phyloP scores from a whole-genome alignment of 2,113 vertebrate genomes.

The Tricholaema leucomelas region DNA sequence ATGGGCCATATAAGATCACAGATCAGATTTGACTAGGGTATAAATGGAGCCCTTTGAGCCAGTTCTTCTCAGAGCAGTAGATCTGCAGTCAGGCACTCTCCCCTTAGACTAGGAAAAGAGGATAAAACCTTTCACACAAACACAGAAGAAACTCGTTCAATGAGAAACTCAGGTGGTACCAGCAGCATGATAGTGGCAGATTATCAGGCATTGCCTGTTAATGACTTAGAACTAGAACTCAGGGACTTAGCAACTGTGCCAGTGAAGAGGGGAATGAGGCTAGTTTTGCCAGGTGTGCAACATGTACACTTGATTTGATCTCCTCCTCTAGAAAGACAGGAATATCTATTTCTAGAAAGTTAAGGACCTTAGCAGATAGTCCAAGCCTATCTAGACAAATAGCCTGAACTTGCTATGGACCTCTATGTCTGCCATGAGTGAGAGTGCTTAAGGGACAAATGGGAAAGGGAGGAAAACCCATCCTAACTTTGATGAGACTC shows the following conservation, averaged over 20 bases:
- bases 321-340: neutral
- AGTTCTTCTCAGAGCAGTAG: too few relatives aligned
- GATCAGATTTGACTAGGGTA: too few relatives aligned
- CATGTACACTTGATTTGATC: neutral
- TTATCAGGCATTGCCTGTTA: neutral
- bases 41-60: too few relatives aligned
- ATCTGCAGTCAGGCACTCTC: too few relatives aligned
- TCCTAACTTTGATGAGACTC: neutral
- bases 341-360: neutral
- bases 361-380: neutral
- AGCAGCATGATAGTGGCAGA: neutral
- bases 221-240: neutral
- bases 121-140: neutral
- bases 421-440: accelerated
- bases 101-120: neutral
- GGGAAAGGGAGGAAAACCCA: neutral
- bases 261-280: neutral
- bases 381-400: neutral
- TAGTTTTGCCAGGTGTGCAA: neutral
- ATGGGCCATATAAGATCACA: too few relatives aligned
- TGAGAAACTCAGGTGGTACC: neutral
- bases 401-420: neutral
- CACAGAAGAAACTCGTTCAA: neutral
- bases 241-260: accelerated
- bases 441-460: neutral